These are phyloP conservation scores for Diploscapter pachys DNA, from an alignment of 1,140 invertebrate species.

Conservation along the genomic window DNA sequence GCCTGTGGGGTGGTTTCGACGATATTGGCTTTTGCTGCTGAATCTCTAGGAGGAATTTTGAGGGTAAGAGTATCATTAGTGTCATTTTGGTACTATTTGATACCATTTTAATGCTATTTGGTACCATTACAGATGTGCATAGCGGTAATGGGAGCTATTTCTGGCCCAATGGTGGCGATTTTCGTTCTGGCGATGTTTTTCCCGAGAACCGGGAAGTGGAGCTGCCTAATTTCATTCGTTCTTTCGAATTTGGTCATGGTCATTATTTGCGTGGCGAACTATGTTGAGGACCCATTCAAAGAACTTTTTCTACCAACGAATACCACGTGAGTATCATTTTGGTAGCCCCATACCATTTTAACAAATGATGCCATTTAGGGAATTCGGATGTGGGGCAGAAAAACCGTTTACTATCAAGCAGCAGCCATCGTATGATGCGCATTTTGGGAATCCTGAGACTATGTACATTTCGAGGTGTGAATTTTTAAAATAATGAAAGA, in stretches of 20 bases:
- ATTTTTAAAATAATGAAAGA: background rate
- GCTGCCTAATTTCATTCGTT: constrained; percentile 33
- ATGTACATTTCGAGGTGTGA: constrained; percentile 30
- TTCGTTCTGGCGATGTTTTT: constrained; percentile 38
- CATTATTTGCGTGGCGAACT: constrained; percentile 33
- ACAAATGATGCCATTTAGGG: background rate
- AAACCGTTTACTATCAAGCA: constrained; percentile 23
- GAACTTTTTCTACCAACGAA: constrained; percentile 40
- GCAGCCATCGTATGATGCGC: constrained; percentile 33
- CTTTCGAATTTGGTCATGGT: constrained; percentile 35
- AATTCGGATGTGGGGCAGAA: background rate
- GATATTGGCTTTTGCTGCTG: constrained; percentile 36
- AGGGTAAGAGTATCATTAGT: constrained; percentile 3
- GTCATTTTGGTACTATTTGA: no score
- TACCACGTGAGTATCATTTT: constrained; percentile 27
- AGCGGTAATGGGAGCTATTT: constrained; percentile 37
- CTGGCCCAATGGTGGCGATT: constrained; percentile 38
- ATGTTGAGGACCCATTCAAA: constrained; percentile 33
- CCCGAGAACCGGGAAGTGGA: constrained; percentile 29
- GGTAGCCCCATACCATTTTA: background rate
- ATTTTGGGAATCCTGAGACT: constrained; percentile 34
- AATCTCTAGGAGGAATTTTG: constrained; percentile 40
- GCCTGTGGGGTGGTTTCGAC: constrained; percentile 29
- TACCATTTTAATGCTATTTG: background rate
- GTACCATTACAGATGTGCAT: constrained; percentile 22